These are phyloP conservation scores for Drosophila nikananu DNA, from an alignment of 1,140 invertebrate species.

Conservation along the genomic window DNA sequence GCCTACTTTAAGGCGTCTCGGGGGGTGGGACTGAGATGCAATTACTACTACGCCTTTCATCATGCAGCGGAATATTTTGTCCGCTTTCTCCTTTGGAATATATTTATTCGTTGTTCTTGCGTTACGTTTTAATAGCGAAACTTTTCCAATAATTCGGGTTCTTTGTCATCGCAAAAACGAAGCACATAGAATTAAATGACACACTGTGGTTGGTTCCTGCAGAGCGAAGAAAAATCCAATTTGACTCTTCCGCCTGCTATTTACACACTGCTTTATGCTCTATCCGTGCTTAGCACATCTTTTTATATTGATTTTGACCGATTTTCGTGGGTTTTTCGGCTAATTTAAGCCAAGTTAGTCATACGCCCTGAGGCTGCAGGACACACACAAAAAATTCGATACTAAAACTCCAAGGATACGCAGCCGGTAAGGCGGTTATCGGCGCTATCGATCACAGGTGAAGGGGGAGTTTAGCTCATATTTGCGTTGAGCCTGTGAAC, in stretches of 20 bases:
- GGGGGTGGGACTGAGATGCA: constrained; percentile 14
- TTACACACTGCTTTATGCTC: not conserved
- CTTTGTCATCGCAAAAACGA: constrained; percentile 13
- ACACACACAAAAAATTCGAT: constrained; percentile 67
- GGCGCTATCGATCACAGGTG: constrained; percentile 34
- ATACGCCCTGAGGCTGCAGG: constrained; percentile 43
- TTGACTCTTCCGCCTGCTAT: constrained; percentile 4
- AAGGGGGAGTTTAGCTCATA: constrained; percentile 6
- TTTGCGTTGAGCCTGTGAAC: not conserved
- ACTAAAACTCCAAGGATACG: constrained; percentile 67
- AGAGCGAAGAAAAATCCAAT: constrained; percentile 9
- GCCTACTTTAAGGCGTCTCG: constrained; percentile 67
- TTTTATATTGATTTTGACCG: not conserved
- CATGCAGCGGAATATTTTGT: constrained; percentile 33
- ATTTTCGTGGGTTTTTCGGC: constrained; percentile 7
- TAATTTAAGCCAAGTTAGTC: constrained; percentile 19
- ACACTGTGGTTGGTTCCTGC: constrained; percentile 21
- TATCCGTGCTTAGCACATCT: not conserved
- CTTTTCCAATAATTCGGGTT: not conserved
- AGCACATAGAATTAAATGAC: constrained; percentile 28
- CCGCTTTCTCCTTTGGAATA: constrained; percentile 10
- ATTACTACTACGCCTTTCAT: constrained; percentile 50
- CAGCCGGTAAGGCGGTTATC: constrained; percentile 41
- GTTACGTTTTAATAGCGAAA: not conserved
- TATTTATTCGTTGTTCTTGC: constrained; percentile 31